phyloP scores from a whole-genome alignment of 1,140 invertebrate species.

The Rhagoletis pomonella region DNA sequence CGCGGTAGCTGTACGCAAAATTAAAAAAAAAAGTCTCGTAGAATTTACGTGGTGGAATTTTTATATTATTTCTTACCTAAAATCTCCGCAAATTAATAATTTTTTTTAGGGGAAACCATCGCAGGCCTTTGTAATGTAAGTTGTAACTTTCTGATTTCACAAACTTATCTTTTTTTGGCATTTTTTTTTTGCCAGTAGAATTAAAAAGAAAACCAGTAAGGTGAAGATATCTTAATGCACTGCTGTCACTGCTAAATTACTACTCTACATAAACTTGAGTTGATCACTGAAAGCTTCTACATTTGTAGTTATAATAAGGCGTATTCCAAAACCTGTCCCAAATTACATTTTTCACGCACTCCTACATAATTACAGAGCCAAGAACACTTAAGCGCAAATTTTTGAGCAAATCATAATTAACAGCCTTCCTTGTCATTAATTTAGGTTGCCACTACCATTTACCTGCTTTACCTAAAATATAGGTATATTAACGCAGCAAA shows the following conservation, averaged over 20 bases:
- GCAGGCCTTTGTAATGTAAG: too few relatives aligned
- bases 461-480: neutral
- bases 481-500: neutral
- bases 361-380: neutral
- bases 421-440: neutral
- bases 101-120: too few relatives aligned
- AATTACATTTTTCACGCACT: conserved; percentile 1
- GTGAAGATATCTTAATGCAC: neutral
- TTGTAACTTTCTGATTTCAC: too few relatives aligned
- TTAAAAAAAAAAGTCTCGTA: too few relatives aligned
- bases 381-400: neutral
- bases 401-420: conserved; percentile 9
- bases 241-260: neutral
- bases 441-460: neutral
- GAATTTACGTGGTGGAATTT: too few relatives aligned
- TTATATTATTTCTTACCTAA: too few relatives aligned
- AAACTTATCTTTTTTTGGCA: too few relatives aligned
- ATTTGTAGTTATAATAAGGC: neutral
- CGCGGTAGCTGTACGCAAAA: too few relatives aligned
- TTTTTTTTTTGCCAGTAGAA: too few relatives aligned
- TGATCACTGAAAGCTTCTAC: too few relatives aligned
- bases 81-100: too few relatives aligned
- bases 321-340: neutral
- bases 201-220: too few relatives aligned
- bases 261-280: neutral